Conservation (phyloP, 2,888 invertebrate genomes). For the Sympetrum striolatum region DNA sequence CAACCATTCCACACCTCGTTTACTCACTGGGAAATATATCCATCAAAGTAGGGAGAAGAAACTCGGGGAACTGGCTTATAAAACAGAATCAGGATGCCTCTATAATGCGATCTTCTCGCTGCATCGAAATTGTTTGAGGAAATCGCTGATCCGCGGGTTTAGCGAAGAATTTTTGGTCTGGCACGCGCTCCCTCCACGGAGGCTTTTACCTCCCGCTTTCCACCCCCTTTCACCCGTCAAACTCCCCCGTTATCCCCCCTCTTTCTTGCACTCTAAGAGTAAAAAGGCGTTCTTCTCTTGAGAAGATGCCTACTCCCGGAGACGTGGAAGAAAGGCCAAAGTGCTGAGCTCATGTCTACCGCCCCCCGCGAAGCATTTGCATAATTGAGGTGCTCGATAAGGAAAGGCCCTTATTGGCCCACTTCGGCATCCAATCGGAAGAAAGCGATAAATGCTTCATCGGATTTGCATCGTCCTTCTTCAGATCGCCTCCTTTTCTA, state of each 20-base stretch:
- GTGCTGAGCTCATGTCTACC: background rate
- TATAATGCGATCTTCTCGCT: background rate
- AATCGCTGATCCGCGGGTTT: background rate
- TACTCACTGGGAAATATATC: background rate
- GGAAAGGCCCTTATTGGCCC: background rate
- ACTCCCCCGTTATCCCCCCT: too few relatives aligned
- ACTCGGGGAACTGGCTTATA: background rate
- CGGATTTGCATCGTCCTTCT: background rate
- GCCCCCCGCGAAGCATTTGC: background rate
- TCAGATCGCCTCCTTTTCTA: background rate
- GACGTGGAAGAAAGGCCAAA: background rate
- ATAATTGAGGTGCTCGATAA: slow-evolving; percentile 19
- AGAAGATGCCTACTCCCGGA: background rate
- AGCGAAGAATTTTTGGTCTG: background rate
- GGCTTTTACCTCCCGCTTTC: background rate
- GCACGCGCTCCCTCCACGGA: background rate
- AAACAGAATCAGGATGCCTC: background rate
- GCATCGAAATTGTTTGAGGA: too few relatives aligned
- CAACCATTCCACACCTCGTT: too few relatives aligned
- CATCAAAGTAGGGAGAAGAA: too few relatives aligned
- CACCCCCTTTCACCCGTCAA: background rate
- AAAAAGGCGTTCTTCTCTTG: background rate
- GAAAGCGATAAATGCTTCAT: background rate
- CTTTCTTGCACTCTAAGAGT: background rate
- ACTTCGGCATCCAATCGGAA: background rate